phyloP scores from a whole-genome alignment of 2,797 vertebrate genomes.

The Chaunax sp. region DNA sequence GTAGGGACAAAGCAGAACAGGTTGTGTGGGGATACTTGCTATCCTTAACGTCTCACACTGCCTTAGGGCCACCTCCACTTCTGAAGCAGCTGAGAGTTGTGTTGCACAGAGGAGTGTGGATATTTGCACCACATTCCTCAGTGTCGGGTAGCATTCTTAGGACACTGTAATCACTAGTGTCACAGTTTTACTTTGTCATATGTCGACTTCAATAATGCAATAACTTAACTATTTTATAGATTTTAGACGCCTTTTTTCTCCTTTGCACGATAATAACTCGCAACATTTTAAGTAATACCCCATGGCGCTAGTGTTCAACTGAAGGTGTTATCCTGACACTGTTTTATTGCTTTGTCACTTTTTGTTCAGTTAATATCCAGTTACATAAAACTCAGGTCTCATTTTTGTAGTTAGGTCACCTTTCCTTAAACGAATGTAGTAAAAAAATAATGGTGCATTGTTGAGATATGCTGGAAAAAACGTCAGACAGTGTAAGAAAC shows the following conservation, averaged over 20 bases:
- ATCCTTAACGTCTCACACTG: conserved; percentile 73
- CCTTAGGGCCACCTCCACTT: conserved; percentile 65
- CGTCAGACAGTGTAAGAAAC: neutral
- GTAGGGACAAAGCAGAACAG: conserved; percentile 76
- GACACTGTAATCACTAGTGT: conserved; percentile 34
- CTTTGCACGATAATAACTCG: conserved; percentile 3
- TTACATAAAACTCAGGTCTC: neutral
- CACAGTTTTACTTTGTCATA: conserved; percentile 35
- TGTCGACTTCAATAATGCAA: conserved; percentile 32
- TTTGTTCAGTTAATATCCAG: neutral
- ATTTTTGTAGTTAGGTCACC: neutral
- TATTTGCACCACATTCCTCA: conserved; percentile 57
- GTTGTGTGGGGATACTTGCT: conserved; percentile 78
- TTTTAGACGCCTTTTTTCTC: conserved; percentile 3
- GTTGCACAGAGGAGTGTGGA: conserved; percentile 45
- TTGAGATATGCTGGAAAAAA: neutral
- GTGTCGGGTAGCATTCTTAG: conserved; percentile 52
- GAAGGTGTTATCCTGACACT: too few relatives aligned
- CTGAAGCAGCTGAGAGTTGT: conserved; percentile 56
- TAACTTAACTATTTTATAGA: conserved; percentile 10
- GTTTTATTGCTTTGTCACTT: neutral
- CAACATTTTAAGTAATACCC: neutral
- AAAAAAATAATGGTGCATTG: neutral
- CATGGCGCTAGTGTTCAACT: neutral
- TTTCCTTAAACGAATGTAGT: neutral